Evolutionary conservation across 2,113 vertebrate species (phyloP).

Genomic region (Engystomops pustulosus): DNA sequence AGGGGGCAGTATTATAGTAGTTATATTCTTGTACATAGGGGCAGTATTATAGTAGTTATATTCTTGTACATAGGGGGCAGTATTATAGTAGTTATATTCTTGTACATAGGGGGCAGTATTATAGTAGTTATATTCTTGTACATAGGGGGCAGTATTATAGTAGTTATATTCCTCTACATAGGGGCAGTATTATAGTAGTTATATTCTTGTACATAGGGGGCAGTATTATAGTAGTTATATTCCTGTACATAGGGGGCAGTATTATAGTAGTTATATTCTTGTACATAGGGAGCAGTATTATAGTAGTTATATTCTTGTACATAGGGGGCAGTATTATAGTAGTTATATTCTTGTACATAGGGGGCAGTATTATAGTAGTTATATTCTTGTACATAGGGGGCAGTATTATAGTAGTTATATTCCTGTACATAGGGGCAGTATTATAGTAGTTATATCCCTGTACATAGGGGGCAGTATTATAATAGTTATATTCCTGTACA

Average conservation of each 20-base stretch:
- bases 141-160: not conserved
- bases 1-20: not conserved
- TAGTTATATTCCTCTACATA: not conserved
- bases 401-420: no score
- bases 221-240: not conserved
- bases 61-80: not conserved
- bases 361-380: not conserved
- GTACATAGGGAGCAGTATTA: not conserved
- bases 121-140: not conserved
- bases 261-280: not conserved
- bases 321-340: not conserved
- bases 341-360: not conserved
- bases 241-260: not conserved
- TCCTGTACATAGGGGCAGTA: no score
- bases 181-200: not conserved
- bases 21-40: not conserved
- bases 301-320: not conserved
- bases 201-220: not conserved
- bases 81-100: slow-evolving; percentile 2
- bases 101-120: not conserved
- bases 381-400: not conserved
- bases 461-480: slow-evolving; percentile 4
- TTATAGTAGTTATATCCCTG: not conserved
- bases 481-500: not conserved
- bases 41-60: not conserved